Evolutionary conservation across 2,113 vertebrate species (phyloP).

Genomic region (Sinocyclocheilus rhinocerous): DNA sequence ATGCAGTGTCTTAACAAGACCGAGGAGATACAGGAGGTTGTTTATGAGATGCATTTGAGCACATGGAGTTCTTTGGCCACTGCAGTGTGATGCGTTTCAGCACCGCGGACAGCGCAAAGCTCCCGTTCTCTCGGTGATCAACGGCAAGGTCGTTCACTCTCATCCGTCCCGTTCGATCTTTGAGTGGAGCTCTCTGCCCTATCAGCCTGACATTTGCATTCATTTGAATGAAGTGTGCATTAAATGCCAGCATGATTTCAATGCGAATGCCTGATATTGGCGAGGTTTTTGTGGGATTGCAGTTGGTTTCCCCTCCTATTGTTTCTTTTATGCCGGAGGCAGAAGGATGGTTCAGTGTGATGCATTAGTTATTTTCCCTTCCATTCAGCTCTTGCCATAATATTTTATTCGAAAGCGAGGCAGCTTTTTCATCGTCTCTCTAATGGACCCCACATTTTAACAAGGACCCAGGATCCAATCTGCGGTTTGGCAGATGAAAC

Average conservation of each 20-base stretch:
- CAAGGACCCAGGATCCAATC: not conserved
- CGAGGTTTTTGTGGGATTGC: slow-evolving; percentile 4
- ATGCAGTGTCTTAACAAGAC: not conserved
- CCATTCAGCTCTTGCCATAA: slow-evolving; percentile 11
- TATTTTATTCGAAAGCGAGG: slow-evolving; percentile 5
- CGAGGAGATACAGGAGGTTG: not conserved
- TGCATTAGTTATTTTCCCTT: not conserved
- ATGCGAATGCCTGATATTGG: not conserved
- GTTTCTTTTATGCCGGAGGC: not conserved
- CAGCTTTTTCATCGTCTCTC: not conserved
- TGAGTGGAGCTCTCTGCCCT: slow-evolving; percentile 22
- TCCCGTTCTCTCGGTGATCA: slow-evolving; percentile 1
- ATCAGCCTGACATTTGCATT: slow-evolving; percentile 10
- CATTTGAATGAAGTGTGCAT: not conserved
- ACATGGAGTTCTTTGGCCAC: slow-evolving; percentile 34
- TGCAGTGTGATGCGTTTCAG: slow-evolving; percentile 49
- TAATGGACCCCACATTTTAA: slow-evolving; percentile 40
- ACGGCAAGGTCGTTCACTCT: slow-evolving; percentile 44
- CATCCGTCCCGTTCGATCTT: slow-evolving; percentile 16
- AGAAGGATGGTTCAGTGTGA: not conserved
- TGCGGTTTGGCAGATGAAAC: slow-evolving; percentile 24
- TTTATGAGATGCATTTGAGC: not conserved
- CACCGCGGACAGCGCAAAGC: slow-evolving; percentile 52
- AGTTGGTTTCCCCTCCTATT: slow-evolving; percentile 21
- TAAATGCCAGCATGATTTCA: slow-evolving; percentile 26